These are phyloP conservation scores for Synergus umbraculus DNA, from an alignment of 2,888 invertebrate genomes.

Conservation along the genomic window DNA sequence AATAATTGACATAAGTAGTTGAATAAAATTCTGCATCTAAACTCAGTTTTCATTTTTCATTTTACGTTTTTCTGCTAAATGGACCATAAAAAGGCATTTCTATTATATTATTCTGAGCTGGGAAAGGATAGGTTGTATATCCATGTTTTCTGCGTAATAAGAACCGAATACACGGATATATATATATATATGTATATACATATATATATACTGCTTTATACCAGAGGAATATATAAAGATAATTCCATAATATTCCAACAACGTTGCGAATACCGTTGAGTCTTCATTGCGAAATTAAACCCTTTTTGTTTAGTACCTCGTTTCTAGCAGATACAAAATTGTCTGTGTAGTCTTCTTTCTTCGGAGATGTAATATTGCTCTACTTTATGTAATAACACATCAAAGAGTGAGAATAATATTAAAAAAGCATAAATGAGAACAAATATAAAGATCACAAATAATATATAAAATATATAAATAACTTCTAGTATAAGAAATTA, in stretches of 20 bases:
- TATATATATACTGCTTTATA: neutral
- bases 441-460: neutral
- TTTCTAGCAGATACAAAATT: neutral
- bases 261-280: neutral
- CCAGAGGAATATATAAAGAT: neutral
- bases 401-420: neutral
- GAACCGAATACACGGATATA: neutral
- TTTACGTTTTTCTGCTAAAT: neutral
- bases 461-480: too few relatives aligned
- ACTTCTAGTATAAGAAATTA: too few relatives aligned
- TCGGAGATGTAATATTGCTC: neutral
- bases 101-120: neutral
- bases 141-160: neutral
- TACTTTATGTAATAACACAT: neutral
- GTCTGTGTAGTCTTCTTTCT: neutral
- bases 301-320: constrained; percentile 20
- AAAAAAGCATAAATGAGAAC: neutral
- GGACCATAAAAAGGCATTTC: constrained; percentile 4
- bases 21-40: neutral
- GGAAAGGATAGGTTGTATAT: neutral
- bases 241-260: constrained; percentile 8
- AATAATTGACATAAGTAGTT: neutral
- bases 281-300: constrained; percentile 25
- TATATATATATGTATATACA: too few relatives aligned
- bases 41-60: neutral